Percentiles rank a stretch among this genome's conserved stretches.
These are phyloP conservation scores for Conistra vaccinii DNA, from an alignment of 2,888 invertebrate species.

Conservation along the genomic window DNA sequence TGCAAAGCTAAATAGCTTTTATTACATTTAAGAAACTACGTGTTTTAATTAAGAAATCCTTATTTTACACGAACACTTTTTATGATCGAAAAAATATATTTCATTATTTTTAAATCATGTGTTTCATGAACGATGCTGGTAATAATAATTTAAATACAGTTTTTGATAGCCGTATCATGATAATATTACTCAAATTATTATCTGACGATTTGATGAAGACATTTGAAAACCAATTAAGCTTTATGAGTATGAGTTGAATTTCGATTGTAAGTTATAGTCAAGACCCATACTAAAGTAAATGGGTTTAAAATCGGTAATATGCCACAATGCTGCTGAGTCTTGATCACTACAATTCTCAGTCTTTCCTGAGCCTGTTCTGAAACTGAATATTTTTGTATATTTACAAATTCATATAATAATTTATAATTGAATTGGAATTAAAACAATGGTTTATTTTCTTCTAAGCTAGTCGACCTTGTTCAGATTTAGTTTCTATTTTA, in stretches of 20 bases:
- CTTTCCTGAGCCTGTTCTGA: background rate
- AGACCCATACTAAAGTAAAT: background rate
- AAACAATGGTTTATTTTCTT: no score
- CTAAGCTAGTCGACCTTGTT: no score
- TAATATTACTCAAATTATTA: constrained; percentile 17
- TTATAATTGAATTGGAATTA: no score
- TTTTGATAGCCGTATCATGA: constrained; percentile 33
- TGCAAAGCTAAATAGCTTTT: constrained; percentile 52
- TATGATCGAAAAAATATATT: background rate
- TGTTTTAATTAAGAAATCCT: constrained; percentile 41
- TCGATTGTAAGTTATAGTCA: no score
- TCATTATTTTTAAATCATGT: background rate
- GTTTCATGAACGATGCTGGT: background rate
- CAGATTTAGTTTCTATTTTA: background rate
- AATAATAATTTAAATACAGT: background rate
- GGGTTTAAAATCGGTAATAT: background rate
- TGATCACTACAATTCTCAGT: background rate
- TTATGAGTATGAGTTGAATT: constrained; percentile 10
- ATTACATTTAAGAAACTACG: constrained; percentile 40
- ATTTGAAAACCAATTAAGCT: constrained; percentile 25
- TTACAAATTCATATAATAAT: no score
- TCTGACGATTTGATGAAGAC: constrained; percentile 17
- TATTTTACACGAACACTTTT: background rate
- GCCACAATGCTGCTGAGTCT: no score
- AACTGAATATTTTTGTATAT: background rate